Evolutionary conservation across 1,140 invertebrate genomes (phyloP), one percentile per base, ranked within the genome.

Genomic region (Hesperophylax magnus): DNA sequence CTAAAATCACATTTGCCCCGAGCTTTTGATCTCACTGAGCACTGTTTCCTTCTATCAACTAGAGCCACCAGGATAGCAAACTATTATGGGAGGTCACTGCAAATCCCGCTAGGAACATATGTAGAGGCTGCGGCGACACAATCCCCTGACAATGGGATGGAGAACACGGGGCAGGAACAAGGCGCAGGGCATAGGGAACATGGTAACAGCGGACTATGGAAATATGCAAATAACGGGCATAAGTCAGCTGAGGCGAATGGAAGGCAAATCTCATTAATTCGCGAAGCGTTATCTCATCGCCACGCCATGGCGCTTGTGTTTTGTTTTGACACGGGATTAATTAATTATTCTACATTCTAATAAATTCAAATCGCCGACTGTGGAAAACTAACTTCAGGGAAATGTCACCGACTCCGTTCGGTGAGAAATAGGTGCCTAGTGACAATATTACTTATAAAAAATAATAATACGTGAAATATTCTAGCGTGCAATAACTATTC

Each of bases 281-380:
- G 78, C 77, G 79, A 77, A 69, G 79, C 65, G 82, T 83, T 79
- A 83, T 83, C 82, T 81, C 72, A 39, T 78, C 76, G 39, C 75
- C 79, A 76, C 61, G 47, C 54, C 76, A 31, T 71, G 54, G 56
- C 47, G 71, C 76, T 61, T 61, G 54, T 78, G 79, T 83, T 83
- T 81, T 81, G 82, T 81, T 83, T 81, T 83, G 79, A 83, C 77
- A 77, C 39, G 31, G 82, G 82, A 83, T 83, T 81, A 83, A 83
- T 83, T 81, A 83, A 83, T 27, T 27, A 27, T 83, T 78, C 79
- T 76, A 76, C 58, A 75, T 80, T 83, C 77, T 78, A 75, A 74
- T 77, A 79, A 76, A 82, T 79, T 69, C 74, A 80, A 81, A 81
- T 83, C 82, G 27, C 14, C 17, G 78, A 72, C 78, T 72, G 11